A percentile compares a stretch with the other conserved stretches of the same genome.
Evolutionary conservation across 2,888 invertebrate genomes (phyloP).

Genomic region (Kuschelorhynchus macadamiae): DNA sequence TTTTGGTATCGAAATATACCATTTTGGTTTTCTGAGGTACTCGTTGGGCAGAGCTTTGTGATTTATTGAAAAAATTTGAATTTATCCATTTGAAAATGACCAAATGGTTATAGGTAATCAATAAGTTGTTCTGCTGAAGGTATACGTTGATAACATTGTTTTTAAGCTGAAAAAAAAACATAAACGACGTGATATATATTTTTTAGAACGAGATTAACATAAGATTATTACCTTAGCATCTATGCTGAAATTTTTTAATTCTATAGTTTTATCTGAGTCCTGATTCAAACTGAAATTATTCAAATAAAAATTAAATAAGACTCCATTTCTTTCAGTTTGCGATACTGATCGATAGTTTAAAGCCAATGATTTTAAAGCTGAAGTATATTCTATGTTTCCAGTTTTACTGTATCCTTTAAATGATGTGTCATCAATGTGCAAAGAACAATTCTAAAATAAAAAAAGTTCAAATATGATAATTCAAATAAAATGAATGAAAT

Average conservation of each 20-base stretch:
- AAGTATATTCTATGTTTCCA: conserved; percentile 79
- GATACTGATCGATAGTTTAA: conserved; percentile 61
- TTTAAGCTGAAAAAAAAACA: conserved; percentile 69
- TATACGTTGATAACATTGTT: conserved; percentile 77
- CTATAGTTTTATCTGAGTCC: conserved; percentile 72
- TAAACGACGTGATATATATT: not conserved
- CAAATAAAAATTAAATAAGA: conserved; percentile 76
- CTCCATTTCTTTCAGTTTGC: conserved; percentile 63
- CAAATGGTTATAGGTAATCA: conserved; percentile 78
- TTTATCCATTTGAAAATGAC: conserved; percentile 74
- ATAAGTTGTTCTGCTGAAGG: conserved; percentile 79
- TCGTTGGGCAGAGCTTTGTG: conserved; percentile 66
- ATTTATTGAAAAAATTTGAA: conserved; percentile 65
- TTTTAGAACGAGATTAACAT: conserved; percentile 24
- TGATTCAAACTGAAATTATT: conserved; percentile 75
- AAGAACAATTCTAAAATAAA: conserved; percentile 76
- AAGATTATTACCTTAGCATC: conserved; percentile 75
- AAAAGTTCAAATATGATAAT: too few relatives aligned
- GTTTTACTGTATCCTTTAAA: conserved; percentile 79
- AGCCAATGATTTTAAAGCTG: conserved; percentile 67
- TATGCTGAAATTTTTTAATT: conserved; percentile 73
- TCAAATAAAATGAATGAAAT: too few relatives aligned
- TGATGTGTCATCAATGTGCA: conserved; percentile 80
- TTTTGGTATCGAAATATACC: conserved; percentile 32
- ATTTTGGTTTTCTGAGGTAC: conserved; percentile 3